Base-by-base conservation (phyloP, 1,140 invertebrate genomes). In the Drosophila seguyi region DNA sequence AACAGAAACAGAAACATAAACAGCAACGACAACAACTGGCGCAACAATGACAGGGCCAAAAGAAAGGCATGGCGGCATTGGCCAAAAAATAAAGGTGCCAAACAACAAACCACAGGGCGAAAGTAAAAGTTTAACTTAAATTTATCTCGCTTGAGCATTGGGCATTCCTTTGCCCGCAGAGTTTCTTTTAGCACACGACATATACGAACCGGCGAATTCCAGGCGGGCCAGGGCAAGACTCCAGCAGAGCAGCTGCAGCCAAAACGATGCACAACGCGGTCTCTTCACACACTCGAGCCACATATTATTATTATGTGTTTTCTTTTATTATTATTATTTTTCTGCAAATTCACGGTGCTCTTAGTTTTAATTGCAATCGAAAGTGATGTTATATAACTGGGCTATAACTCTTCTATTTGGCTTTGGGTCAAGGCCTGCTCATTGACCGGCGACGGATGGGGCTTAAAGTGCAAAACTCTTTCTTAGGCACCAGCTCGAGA, bases 141-240 rank as follows among this genome's bases (percentile, higher is more conserved):
- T 62, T 60, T 58, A 44, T 58, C 47, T 81, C 59, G 59, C 47
- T 76, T 34, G 29, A 20, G 6, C 27, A 52, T 52, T 31, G 25
- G 27, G 4, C 31, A 36, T 52, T 52, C 29, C 48, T 52, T 52
- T 4, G 27, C 47, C 27, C 48, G 48, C 27, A 52, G 36, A 20
- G 22, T 81, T 85, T 88, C 55, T 74, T 87, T 86, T 79, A 83
- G 75, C 71, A 88, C 68, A 44, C 14, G 47, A 45, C n/a, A 72
- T 25, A 78, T 90, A 90, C 87, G 34, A 84, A 91, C 87, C 87
- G 83, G 83, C 87, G 66, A 81, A 84, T 79, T 91, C 74, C 48
- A 82, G 39, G 55, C 53, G 63, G 38, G n/a, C 16, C 36, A 76
- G 56, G 61, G 67, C 48, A 57, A 74, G 48, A 62, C 76, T 66